Conservation (phyloP, 1,140 invertebrate species). For the Vollenhovia emeryi region DNA sequence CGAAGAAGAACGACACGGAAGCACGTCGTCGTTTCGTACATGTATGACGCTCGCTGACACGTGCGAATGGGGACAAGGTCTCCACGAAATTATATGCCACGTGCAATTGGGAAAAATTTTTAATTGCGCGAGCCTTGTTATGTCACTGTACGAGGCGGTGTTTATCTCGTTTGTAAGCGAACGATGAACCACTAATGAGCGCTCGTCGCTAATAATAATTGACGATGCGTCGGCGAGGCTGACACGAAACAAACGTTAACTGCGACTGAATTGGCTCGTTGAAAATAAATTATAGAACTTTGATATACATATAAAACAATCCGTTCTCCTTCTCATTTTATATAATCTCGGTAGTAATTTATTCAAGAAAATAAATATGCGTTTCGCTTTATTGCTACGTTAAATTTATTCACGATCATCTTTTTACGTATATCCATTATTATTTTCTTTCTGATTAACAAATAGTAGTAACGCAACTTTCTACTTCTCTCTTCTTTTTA, state of each 20-base stretch:
- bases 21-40: conserved; percentile 26
- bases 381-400: no score
- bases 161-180: conserved; percentile 29
- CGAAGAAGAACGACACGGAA: neutral
- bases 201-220: conserved; percentile 29
- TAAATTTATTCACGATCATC: neutral
- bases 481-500: neutral
- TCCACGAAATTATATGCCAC: conserved; percentile 12
- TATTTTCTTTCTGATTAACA: neutral
- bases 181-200: conserved; percentile 52
- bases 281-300: neutral
- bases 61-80: conserved; percentile 71
- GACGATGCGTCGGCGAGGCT: neutral
- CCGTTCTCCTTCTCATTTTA: no score
- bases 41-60: conserved; percentile 33
- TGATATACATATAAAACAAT: no score
- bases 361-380: neutral
- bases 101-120: conserved; percentile 70
- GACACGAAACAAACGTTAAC: neutral
- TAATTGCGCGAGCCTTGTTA: conserved; percentile 57
- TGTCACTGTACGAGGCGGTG: conserved; percentile 28
- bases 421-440: neutral
- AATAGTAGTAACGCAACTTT: neutral
- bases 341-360: neutral
- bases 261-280: neutral